phyloP scores from a whole-genome alignment of 2,888 invertebrate species.

The Caenorhabditis afra region DNA sequence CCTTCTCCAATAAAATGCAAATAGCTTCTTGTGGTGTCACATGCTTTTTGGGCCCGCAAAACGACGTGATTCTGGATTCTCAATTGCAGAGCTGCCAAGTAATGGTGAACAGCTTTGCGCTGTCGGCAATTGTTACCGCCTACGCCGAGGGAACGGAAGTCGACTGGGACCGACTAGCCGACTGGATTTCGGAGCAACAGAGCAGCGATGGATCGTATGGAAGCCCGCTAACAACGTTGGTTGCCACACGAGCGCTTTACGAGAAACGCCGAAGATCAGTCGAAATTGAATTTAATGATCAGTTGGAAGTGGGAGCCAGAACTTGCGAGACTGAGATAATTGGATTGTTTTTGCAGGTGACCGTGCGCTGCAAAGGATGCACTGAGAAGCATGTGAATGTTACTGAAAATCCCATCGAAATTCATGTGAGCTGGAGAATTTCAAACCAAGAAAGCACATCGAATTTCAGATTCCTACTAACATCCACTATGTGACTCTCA shows the following conservation, averaged over 20 bases:
- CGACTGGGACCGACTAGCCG: slow-evolving; percentile 76
- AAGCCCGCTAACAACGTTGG: slow-evolving; percentile 69
- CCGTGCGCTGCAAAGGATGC: slow-evolving; percentile 59
- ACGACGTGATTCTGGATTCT: slow-evolving; percentile 1
- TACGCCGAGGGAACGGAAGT: slow-evolving; percentile 61
- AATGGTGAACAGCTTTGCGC: slow-evolving; percentile 68
- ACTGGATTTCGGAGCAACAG: slow-evolving; percentile 78
- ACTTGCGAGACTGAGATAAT: not conserved
- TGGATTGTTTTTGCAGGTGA: slow-evolving; percentile 37
- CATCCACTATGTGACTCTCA: slow-evolving; percentile 64
- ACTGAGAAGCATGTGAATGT: slow-evolving; percentile 56
- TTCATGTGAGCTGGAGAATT: slow-evolving; percentile 53
- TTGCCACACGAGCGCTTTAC: slow-evolving; percentile 72
- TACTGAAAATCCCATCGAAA: slow-evolving; percentile 62
- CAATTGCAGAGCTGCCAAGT: slow-evolving; percentile 70
- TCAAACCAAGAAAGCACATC: not conserved
- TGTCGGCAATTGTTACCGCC: slow-evolving; percentile 65
- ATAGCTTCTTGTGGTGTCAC: slow-evolving; percentile 8
- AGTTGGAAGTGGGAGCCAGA: slow-evolving; percentile 42
- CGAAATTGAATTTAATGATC: slow-evolving; percentile 43
- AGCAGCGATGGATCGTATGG: slow-evolving; percentile 68
- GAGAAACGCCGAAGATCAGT: slow-evolving; percentile 66
- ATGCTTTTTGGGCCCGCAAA: not conserved
- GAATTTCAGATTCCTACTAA: slow-evolving; percentile 70
- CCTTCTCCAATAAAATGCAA: slow-evolving; percentile 35